Percentiles rank a stretch among this genome's conserved stretches.
These are phyloP conservation scores for Aurelia coerulea DNA, from an alignment of 30 jellyfish, hydroid and myxozoan genomes.

Conservation along the genomic window DNA sequence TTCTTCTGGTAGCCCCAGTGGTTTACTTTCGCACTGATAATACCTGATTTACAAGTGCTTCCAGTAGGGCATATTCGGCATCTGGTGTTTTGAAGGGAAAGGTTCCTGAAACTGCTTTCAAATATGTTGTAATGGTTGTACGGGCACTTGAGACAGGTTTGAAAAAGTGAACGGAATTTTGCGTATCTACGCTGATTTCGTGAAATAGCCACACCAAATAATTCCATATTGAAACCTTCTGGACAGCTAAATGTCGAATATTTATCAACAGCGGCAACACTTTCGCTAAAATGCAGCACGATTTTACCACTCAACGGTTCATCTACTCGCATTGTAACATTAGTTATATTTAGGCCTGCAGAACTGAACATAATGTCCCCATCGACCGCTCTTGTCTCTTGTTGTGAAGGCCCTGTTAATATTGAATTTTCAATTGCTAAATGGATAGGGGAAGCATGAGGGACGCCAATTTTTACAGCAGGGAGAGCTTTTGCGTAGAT, in stretches of 20 bases:
- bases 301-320: slow-evolving; percentile 9
- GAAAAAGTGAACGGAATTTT: background rate
- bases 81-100: background rate
- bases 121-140: slow-evolving; percentile 24
- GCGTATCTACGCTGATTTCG: background rate
- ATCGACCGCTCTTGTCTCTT: background rate
- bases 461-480: background rate
- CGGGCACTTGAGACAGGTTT: slow-evolving; percentile 5
- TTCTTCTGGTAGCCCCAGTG: slow-evolving; percentile 53
- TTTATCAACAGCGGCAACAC: background rate
- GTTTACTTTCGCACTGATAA: slow-evolving; percentile 17
- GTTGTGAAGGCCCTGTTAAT: background rate
- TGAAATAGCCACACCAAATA: background rate
- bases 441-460: background rate
- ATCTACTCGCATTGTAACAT: background rate
- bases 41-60: slow-evolving; percentile 22
- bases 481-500: slow-evolving; percentile 29
- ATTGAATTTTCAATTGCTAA: background rate
- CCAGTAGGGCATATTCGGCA: slow-evolving; percentile 48
- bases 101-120: slow-evolving; percentile 11
- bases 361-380: slow-evolving; percentile 32
- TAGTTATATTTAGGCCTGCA: background rate
- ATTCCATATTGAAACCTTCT: slow-evolving; percentile 7
- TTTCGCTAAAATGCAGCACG: slow-evolving; percentile 3
- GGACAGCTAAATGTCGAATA: slow-evolving; percentile 7